A percentile compares a stretch with the other conserved stretches of the same genome.
These are phyloP conservation scores for Caenorhabditis brenneri DNA, from an alignment of 1,140 invertebrate genomes.

Conservation along the genomic window DNA sequence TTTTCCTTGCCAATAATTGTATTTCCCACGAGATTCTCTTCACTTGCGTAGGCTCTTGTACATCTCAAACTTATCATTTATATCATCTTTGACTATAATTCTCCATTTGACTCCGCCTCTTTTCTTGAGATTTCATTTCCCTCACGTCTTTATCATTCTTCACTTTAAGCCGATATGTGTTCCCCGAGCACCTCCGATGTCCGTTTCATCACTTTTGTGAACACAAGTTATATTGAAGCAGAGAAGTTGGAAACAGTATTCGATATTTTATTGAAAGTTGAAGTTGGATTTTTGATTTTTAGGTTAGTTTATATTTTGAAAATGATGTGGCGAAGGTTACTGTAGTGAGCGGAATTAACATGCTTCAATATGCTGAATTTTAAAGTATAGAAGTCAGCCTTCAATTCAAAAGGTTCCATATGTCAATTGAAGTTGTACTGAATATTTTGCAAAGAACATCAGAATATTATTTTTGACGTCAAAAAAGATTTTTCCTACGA, in stretches of 20 bases:
- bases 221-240: conserved; percentile 3
- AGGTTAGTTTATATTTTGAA: background rate
- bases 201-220: conserved; percentile 27
- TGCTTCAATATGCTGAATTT: too few species aligned
- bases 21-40: background rate
- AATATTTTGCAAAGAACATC: too few species aligned
- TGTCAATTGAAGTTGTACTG: too few species aligned
- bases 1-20: background rate
- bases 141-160: background rate
- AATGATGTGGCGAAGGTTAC: too few species aligned
- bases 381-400: too few species aligned
- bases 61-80: background rate
- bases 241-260: background rate
- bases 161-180: background rate
- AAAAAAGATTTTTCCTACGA: too few species aligned
- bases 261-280: background rate
- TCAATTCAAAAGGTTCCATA: too few species aligned
- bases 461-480: too few species aligned
- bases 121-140: background rate
- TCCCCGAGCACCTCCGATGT: background rate
- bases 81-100: too few species aligned
- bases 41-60: background rate
- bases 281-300: background rate
- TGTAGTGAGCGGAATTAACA: too few species aligned
- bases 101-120: background rate